phyloP scores from a whole-genome alignment of 2,888 invertebrate genomes.

The Platycheirus albimanus region DNA sequence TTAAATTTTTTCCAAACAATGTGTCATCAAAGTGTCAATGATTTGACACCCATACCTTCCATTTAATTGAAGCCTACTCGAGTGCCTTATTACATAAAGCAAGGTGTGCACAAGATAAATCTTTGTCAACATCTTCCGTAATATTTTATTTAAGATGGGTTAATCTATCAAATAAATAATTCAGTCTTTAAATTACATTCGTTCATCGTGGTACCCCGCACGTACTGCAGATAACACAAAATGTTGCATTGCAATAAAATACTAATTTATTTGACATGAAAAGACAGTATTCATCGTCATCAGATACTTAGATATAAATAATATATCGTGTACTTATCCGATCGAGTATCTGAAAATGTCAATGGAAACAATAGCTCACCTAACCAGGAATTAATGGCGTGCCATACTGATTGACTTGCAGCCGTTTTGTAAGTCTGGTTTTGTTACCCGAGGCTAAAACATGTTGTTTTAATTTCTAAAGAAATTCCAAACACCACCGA shows the following conservation, averaged over 20 bases:
- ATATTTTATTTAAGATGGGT: not conserved
- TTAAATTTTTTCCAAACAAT: slow-evolving; percentile 25
- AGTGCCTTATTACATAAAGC: slow-evolving; percentile 1
- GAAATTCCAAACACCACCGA: slow-evolving; percentile 1
- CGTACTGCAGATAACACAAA: too few relatives aligned
- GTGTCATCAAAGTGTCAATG: too few relatives aligned
- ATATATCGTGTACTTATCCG: too few relatives aligned
- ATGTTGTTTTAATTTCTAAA: slow-evolving; percentile 2
- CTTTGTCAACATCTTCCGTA: slow-evolving; percentile 25
- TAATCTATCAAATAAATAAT: slow-evolving; percentile 7
- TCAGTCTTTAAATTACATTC: slow-evolving; percentile 1
- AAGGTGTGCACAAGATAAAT: slow-evolving; percentile 22
- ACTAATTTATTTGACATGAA: too few relatives aligned
- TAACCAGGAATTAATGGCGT: too few relatives aligned
- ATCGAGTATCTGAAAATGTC: too few relatives aligned
- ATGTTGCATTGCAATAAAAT: too few relatives aligned
- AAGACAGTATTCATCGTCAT: too few relatives aligned
- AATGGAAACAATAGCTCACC: too few relatives aligned
- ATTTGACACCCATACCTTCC: too few relatives aligned
- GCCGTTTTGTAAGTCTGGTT: slow-evolving; percentile 26
- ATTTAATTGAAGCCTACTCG: slow-evolving; percentile 1
- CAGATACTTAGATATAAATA: too few relatives aligned
- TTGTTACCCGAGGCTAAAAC: not conserved
- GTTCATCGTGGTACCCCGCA: not conserved
- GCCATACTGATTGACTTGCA: not conserved